These are phyloP conservation scores for Drosophila tani DNA, from an alignment of 1,140 invertebrate species.

Conservation along the genomic window DNA sequence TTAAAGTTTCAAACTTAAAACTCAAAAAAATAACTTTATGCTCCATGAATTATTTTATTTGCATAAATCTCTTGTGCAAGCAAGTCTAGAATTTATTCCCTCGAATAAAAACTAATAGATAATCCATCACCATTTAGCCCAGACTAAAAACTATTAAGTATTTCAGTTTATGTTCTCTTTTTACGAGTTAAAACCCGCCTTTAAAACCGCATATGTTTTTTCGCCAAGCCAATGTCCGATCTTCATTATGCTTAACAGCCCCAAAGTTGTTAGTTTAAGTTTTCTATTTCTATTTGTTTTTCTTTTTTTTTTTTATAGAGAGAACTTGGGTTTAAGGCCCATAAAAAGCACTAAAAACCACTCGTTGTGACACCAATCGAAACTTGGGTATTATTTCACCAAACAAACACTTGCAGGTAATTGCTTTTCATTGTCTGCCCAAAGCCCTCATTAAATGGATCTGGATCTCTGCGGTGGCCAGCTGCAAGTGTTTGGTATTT, in stretches of 20 bases:
- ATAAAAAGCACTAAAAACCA: background rate
- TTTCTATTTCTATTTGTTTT: background rate
- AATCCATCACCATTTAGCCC: background rate
- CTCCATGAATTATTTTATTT: too few relatives aligned
- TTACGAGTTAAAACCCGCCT: background rate
- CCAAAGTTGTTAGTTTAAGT: background rate
- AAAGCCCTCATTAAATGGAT: slow-evolving; percentile 15
- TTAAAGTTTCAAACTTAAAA: too few relatives aligned
- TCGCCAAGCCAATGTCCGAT: background rate
- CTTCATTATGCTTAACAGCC: background rate
- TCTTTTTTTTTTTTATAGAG: background rate
- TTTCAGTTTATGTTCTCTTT: background rate
- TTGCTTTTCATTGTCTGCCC: slow-evolving; percentile 3
- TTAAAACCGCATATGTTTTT: background rate
- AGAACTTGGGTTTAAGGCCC: slow-evolving; percentile 1
- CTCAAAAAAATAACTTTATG: too few relatives aligned
- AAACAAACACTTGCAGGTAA: slow-evolving; percentile 6
- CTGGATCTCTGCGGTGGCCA: slow-evolving; percentile 27
- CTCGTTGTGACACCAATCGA: slow-evolving; percentile 15
- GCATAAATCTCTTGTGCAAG: background rate
- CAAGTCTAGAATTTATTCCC: too few relatives aligned
- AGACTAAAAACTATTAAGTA: background rate
- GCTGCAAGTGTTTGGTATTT: slow-evolving; percentile 27
- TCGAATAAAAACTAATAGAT: background rate
- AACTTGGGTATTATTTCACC: slow-evolving; percentile 10